Evolutionary conservation across 1,140 invertebrate species (phyloP), one percentile per base, ranked within the genome.

Genomic region (Scaptomyza pallida): DNA sequence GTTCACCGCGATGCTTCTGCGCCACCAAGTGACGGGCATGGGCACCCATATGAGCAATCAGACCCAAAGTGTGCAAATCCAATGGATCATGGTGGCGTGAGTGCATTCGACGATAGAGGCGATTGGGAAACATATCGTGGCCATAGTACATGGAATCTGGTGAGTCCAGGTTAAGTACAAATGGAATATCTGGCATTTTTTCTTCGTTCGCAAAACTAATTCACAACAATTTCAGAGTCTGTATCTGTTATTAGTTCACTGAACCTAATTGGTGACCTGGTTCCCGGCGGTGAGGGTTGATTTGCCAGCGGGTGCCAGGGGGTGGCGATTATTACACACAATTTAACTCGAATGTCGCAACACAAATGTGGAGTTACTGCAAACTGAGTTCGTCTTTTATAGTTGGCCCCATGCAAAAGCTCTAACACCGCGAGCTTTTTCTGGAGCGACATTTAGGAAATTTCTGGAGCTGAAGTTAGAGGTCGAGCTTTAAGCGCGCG

Each of bases 111-210:
- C 89, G 78, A 63, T 90, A 90, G 4, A 90, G 16, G 1, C 81
- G 83, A 56, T 90, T 90, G 2, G 89, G 89, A 43, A 90, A 90
- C 67, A 90, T 89, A 30, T 90, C 89, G 45, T 89, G 89, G 9
- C 85, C 85, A 59, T 89, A 90, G 61, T 86, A 90, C 35, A 90
- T 85, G 41, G 81, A 88, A 19, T 86, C 82, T n/a, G 83, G 74
- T 0, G 72, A 62, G 40, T 90, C 89, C 64, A 90, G 55, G 8
- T 89, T 90, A 33, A 90, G 74, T 40, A 90, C 80, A 62, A 90
- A 90, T 15, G 89, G 89, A 61, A 89, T 72, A 40, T 89, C 81
- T 55, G 86, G 44, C 86, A 89, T 89, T 79, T 81, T 81, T 48
- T 41, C 26, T 37, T 37, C 13, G 16, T 43, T 8, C 35, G 43